Evolutionary conservation across 92 coral and sea anemone species (phyloP).

Genomic region (Phenganax marumi): DNA sequence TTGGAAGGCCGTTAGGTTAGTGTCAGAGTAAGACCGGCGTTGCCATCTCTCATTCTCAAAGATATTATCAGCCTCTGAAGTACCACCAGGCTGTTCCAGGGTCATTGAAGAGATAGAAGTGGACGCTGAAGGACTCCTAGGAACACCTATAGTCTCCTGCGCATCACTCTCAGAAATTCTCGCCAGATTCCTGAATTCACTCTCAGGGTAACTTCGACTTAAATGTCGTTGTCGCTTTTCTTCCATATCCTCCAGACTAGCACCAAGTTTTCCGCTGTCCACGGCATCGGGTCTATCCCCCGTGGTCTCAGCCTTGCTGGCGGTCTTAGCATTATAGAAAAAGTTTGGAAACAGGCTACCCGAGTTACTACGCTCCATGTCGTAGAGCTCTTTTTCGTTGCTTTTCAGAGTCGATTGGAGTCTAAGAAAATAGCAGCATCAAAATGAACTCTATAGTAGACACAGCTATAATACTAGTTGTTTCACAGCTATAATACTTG

Average conservation of each 20-base stretch:
- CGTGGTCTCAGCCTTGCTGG: background rate
- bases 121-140: constrained; percentile 2
- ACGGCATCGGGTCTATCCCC: background rate
- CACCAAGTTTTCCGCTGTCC: background rate
- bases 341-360: constrained; percentile 37
- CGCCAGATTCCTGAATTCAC: constrained; percentile 24
- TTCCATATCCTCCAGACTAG: background rate
- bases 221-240: background rate
- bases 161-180: background rate
- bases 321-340: background rate
- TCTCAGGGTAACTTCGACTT: constrained; percentile 37
- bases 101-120: background rate
- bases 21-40: constrained; percentile 24
- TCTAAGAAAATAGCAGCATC: background rate
- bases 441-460: too few species aligned
- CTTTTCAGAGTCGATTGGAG: constrained; percentile 26
- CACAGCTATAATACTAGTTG: background rate
- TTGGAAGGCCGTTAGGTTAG: background rate
- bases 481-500: background rate
- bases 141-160: background rate
- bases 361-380: constrained; percentile 30
- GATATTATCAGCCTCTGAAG: background rate
- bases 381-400: constrained; percentile 30
- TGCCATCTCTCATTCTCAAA: background rate
- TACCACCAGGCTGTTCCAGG: background rate